Evolutionary conservation across 1,140 invertebrate genomes (phyloP).

Genomic region (Dreissena rostriformis): DNA sequence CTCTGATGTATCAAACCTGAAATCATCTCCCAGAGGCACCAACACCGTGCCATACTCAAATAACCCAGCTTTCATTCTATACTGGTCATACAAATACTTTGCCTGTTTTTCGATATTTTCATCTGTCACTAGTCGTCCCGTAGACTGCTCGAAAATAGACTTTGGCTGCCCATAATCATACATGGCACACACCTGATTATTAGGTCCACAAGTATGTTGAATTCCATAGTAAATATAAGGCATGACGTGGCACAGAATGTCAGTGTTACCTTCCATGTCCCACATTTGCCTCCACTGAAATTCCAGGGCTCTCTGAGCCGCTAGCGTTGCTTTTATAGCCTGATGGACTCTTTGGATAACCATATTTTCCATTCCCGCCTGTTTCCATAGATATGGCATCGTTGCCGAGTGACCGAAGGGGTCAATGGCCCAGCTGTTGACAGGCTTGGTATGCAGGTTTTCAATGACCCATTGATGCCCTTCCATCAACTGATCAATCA

Average conservation of each 20-base stretch:
- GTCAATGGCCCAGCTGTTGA: slow-evolving; percentile 95
- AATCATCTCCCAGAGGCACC: slow-evolving; percentile 98
- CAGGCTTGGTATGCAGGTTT: slow-evolving; percentile 86
- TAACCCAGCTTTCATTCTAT: slow-evolving; percentile 96
- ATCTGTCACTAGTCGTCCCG: slow-evolving; percentile 90
- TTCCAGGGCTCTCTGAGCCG: slow-evolving; percentile 91
- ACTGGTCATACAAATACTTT: slow-evolving; percentile 94
- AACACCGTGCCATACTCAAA: slow-evolving; percentile 95
- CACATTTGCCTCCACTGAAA: slow-evolving; percentile 97
- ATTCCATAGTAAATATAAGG: slow-evolving; percentile 99
- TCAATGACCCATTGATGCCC: slow-evolving; percentile 97
- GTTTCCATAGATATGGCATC: slow-evolving; percentile 93
- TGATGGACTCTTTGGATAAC: slow-evolving; percentile 98
- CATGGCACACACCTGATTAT: slow-evolving; percentile 98
- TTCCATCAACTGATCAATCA: slow-evolving; percentile 96
- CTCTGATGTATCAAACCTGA: slow-evolving; percentile 92
- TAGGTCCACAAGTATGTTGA: slow-evolving; percentile 98
- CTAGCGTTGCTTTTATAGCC: slow-evolving; percentile 95
- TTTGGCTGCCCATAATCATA: slow-evolving; percentile 98
- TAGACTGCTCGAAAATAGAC: slow-evolving; percentile 88
- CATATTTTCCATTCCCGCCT: slow-evolving; percentile 92
- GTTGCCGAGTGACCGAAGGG: slow-evolving; percentile 95
- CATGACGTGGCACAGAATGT: slow-evolving; percentile 98
- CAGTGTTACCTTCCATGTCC: slow-evolving; percentile 86
- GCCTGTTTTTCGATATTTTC: slow-evolving; percentile 92